Evolutionary conservation across 2,888 invertebrate genomes (phyloP), one percentile per base, ranked within the genome.

Genomic region (Rotaria socialis): DNA sequence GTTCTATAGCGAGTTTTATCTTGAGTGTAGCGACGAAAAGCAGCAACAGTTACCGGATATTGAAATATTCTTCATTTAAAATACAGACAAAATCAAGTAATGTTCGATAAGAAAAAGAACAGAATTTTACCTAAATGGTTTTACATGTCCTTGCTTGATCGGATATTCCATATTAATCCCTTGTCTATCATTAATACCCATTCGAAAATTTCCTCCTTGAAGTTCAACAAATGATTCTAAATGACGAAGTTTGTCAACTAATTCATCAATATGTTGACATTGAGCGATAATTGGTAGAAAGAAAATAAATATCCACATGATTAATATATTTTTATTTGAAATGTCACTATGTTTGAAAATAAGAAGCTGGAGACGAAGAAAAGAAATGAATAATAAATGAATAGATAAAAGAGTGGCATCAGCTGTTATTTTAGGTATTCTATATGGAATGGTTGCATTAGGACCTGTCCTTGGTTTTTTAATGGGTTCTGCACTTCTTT

Each of bases 151-250:
- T 41, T 87, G 84, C 22, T 89, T 88, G 1, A 89, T 87, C 1
- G 91, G 91, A 87, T 89, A 90, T 88, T 91, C 91, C n/a, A 90
- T 90, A 6, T 89, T 90, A 52, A 88, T 88, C 0, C 90, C 90
- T 22, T 88, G 87, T 8, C 84, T 60, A 87, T 90, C 90, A 86
- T 90, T 89, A 27, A 90, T 89, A 4, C 91, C 91, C 89, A 89
- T 88, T 27, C 86, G 75, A 85, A 89, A 89, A 16, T 87, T 87
- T 41, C 89, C 89, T 41, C 88, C 88, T 85, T 87, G 85, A 50
- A 89, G 24, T 47, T 87, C 87, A 35, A 87, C 84, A 84, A 85
- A 85, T 43, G 85, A 85, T 35, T 87, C 87, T 14, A 85, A 52
- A 75, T 24, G 41, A 27, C 85, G 85, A 58, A 80, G 75, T 52